Percentiles rank a stretch among this genome's conserved stretches.
These are phyloP conservation scores for Tachysurus vachellii DNA, from an alignment of 2,113 vertebrate genomes.

Conservation along the genomic window DNA sequence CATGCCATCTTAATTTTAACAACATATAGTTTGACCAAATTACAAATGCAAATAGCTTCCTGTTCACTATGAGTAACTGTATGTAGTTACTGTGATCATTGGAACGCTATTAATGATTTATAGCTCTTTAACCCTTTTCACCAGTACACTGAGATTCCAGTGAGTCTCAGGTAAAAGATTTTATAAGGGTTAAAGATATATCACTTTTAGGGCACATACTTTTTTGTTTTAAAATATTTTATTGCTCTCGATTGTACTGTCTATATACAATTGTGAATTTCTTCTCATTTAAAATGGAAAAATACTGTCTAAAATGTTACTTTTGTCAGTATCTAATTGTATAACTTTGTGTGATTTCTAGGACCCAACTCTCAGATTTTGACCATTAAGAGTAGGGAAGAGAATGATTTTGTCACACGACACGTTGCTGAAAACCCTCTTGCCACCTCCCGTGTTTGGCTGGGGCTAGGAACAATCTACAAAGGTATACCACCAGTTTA, in stretches of 20 bases:
- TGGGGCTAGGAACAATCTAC: slow-evolving; percentile 70
- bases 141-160: neutral
- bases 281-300: neutral
- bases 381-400: slow-evolving; percentile 81
- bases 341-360: slow-evolving; percentile 55
- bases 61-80: neutral
- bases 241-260: neutral
- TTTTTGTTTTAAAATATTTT: too few species aligned
- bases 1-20: too few species aligned
- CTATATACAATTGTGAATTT: neutral
- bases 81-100: too few species aligned
- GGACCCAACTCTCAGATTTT: slow-evolving; percentile 79
- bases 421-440: slow-evolving; percentile 77
- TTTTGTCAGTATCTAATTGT: neutral
- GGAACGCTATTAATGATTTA: neutral
- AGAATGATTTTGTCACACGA: slow-evolving; percentile 85
- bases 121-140: neutral
- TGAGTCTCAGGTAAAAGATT: neutral
- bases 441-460: slow-evolving; percentile 87
- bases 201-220: too few species aligned
- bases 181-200: neutral
- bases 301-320: neutral
- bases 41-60: neutral
- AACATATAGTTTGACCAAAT: neutral
- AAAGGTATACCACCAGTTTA: slow-evolving; percentile 66